A percentile compares a stretch with the other conserved stretches of the same genome.
Evolutionary conservation across 2,113 vertebrate genomes (phyloP).

Genomic region (Rutilus rutilus): DNA sequence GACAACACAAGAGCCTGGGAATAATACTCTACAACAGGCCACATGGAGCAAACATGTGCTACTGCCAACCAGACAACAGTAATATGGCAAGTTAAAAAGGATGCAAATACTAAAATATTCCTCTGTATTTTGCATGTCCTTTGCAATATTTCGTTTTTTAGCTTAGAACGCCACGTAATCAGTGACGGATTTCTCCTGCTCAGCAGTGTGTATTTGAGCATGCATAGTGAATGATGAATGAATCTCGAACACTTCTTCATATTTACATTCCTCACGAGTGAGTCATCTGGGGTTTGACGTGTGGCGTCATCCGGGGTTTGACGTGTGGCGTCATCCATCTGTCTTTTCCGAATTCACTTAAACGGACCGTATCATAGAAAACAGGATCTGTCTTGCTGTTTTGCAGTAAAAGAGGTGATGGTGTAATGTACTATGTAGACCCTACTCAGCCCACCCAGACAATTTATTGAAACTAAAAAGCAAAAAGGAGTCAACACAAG

Average conservation of each 20-base stretch:
- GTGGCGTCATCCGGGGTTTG: constrained; percentile 10
- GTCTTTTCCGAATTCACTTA: neutral
- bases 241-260: neutral
- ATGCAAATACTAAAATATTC: too few relatives aligned
- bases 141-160: neutral
- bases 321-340: constrained; percentile 1
- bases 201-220: neutral
- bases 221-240: neutral
- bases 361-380: neutral
- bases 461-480: too few relatives aligned
- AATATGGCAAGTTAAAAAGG: neutral
- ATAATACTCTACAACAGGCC: neutral
- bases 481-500: too few relatives aligned
- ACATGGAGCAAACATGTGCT: neutral
- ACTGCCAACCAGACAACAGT: neutral
- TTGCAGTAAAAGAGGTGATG: neutral
- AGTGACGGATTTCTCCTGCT: constrained; percentile 17
- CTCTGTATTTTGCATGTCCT: neutral
- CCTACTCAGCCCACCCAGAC: too few relatives aligned
- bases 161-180: neutral
- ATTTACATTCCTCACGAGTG: neutral
- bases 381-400: neutral
- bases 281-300: constrained; percentile 17
- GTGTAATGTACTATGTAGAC: neutral
- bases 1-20: neutral